These are phyloP conservation scores for Sinella curviseta DNA, from an alignment of 1,140 invertebrate genomes.

Conservation along the genomic window DNA sequence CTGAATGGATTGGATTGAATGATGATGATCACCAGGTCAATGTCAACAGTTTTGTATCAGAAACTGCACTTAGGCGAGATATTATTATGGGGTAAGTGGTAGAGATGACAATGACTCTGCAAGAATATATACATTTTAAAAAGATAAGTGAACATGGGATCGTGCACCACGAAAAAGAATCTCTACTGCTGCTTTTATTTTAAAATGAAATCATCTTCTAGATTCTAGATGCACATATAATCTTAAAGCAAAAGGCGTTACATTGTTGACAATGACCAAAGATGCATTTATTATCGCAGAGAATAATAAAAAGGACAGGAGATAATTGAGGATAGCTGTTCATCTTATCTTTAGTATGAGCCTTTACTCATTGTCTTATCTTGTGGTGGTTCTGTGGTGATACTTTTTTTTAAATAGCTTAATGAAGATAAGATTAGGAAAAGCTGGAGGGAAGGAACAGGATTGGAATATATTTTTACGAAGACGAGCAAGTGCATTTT, in stretches of 20 bases:
- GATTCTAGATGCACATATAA: too few species aligned
- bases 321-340: conserved; percentile 19
- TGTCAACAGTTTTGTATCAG: background rate
- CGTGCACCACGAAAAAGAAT: background rate
- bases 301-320: background rate
- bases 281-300: too few species aligned
- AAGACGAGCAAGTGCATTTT: background rate
- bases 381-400: background rate
- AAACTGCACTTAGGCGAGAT: conserved; percentile 1
- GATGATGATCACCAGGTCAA: background rate
- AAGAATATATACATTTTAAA: background rate
- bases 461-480: too few species aligned
- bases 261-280: background rate
- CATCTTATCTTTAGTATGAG: conserved; percentile 24
- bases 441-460: too few species aligned
- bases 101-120: background rate
- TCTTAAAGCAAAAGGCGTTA: background rate
- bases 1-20: background rate
- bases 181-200: too few species aligned
- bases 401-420: background rate
- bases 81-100: background rate
- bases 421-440: background rate
- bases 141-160: background rate
- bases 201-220: too few species aligned
- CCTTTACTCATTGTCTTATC: conserved; percentile 25